phyloP scores from a whole-genome alignment of 2,797 vertebrate genomes.

The Cottoperca gobio region DNA sequence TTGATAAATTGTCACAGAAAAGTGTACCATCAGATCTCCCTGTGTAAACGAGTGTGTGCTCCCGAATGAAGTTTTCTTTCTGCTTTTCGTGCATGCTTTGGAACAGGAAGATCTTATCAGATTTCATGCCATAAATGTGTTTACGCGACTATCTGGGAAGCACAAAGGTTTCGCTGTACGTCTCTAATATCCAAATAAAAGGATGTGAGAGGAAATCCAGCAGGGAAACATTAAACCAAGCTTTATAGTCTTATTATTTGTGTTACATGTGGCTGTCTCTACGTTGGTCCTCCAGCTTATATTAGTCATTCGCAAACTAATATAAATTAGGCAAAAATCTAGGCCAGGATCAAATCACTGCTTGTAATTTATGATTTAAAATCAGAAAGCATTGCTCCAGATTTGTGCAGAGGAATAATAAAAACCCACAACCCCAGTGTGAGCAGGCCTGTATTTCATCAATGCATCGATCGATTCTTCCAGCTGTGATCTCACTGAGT shows the following conservation, averaged over 20 bases:
- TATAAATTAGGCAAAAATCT: background rate
- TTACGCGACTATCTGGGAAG: background rate
- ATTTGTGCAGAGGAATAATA: background rate
- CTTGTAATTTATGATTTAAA: background rate
- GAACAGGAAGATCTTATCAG: background rate
- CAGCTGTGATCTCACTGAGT: background rate
- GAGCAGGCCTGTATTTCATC: background rate
- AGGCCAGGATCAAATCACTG: background rate
- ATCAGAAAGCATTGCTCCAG: background rate
- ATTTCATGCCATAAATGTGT: slow-evolving; percentile 10
- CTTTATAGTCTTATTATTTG: background rate
- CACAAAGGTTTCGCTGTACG: background rate
- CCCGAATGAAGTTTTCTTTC: background rate
- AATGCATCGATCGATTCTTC: slow-evolving; percentile 1
- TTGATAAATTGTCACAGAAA: slow-evolving; percentile 8
- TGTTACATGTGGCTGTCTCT: background rate
- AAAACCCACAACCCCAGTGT: background rate
- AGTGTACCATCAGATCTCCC: background rate
- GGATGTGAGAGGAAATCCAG: background rate
- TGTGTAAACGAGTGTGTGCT: background rate
- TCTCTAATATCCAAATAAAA: background rate
- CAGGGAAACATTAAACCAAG: background rate
- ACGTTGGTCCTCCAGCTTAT: background rate
- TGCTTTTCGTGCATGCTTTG: slow-evolving; percentile 9
- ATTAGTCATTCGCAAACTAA: background rate